These are phyloP conservation scores for Gallinago paraguaiae DNA, from an alignment of 2,113 vertebrate genomes.

Conservation along the genomic window DNA sequence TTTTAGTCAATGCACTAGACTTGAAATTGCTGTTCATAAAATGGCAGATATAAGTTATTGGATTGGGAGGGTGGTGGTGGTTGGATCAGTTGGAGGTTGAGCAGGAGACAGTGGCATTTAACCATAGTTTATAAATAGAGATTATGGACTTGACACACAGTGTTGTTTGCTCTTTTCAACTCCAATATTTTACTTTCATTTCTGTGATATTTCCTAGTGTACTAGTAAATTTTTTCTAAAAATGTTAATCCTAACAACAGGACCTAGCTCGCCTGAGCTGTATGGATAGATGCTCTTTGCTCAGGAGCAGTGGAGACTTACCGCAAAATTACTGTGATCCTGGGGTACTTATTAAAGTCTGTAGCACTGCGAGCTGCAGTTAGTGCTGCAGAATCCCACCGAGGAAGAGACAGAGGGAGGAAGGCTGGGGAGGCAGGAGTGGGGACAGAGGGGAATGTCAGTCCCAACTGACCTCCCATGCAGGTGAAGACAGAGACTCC, in stretches of 20 bases:
- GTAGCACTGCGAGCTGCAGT: neutral
- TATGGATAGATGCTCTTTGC: neutral
- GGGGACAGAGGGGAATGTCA: neutral
- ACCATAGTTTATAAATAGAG: neutral
- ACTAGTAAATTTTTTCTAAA: neutral
- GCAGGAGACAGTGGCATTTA: constrained; percentile 1
- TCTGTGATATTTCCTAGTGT: neutral
- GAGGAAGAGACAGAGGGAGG: neutral
- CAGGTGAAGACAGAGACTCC: neutral
- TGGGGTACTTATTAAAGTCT: neutral
- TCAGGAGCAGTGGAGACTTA: neutral
- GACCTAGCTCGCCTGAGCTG: neutral
- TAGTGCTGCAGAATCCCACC: neutral
- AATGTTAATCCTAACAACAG: neutral
- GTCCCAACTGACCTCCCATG: neutral
- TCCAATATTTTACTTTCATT: constrained; percentile 1
- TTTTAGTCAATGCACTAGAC: neutral
- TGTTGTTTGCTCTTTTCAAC: constrained; percentile 1
- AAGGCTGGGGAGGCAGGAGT: neutral
- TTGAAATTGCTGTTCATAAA: neutral
- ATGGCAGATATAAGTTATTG: neutral
- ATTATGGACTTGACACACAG: neutral
- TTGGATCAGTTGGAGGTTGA: neutral
- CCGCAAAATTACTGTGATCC: neutral
- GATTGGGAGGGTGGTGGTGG: neutral